These are phyloP conservation scores for Ptychodera flava DNA, from an alignment of 35 echinoderm and acorn worm species.

Conservation along the genomic window DNA sequence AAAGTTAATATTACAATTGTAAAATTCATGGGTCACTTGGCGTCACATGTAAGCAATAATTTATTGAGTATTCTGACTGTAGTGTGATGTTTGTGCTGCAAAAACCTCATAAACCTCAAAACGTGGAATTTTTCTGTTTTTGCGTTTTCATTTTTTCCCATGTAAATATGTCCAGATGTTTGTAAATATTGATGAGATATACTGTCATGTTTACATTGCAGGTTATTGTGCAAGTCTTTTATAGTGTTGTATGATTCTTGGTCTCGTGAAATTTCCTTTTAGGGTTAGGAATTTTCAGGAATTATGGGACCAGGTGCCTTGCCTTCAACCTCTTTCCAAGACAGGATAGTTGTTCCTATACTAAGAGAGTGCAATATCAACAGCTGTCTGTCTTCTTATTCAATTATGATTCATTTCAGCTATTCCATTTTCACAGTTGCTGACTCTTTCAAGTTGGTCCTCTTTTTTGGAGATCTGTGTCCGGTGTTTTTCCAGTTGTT, in stretches of 20 bases:
- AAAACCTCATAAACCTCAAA: background rate
- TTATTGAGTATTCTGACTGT: background rate
- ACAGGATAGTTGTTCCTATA: background rate
- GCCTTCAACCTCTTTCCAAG: background rate
- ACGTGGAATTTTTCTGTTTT: background rate
- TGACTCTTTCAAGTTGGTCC: too few species aligned
- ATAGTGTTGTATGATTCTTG: background rate
- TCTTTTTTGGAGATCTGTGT: too few species aligned
- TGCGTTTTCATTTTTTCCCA: background rate
- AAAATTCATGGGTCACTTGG: background rate
- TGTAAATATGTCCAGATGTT: background rate
- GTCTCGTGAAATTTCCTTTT: too few species aligned
- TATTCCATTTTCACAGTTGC: too few species aligned
- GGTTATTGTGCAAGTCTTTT: background rate
- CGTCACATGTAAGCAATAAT: background rate
- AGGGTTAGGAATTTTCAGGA: background rate
- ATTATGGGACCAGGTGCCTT: background rate
- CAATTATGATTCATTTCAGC: too few species aligned
- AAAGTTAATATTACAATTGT: background rate
- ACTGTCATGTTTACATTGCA: too few species aligned
- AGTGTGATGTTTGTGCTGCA: background rate
- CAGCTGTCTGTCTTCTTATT: background rate
- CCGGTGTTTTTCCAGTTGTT: too few species aligned
- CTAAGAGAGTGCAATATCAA: background rate
- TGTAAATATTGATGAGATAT: background rate